Conservation (phyloP, 2,797 vertebrate genomes). For the Amblyopsis hoosieri region DNA sequence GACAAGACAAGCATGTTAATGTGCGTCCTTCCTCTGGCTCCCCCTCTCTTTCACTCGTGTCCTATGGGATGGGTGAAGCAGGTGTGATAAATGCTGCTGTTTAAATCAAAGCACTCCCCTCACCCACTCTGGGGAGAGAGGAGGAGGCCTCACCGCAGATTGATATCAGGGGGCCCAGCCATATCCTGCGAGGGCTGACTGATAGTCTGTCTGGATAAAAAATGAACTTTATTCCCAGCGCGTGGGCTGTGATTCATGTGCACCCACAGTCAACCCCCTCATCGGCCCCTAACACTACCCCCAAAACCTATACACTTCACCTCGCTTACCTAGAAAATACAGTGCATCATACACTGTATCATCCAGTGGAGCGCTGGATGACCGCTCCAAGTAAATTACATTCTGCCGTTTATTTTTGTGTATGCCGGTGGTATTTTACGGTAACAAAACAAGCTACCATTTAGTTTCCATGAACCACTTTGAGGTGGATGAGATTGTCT, state of each 20-base stretch:
- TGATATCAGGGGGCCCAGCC: constrained; percentile 73
- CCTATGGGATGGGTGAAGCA: constrained; percentile 63
- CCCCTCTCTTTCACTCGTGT: constrained; percentile 38
- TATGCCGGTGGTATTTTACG: constrained; percentile 18
- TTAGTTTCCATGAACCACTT: constrained; percentile 27
- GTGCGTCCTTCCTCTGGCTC: constrained; percentile 12
- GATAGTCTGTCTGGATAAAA: constrained; percentile 82
- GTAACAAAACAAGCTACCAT: constrained; percentile 23
- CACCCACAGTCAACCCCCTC: constrained; percentile 4
- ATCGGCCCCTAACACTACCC: not conserved
- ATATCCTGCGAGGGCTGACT: constrained; percentile 70
- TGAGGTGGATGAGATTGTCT: constrained; percentile 22
- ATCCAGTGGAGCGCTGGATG: constrained; percentile 27
- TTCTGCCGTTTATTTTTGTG: constrained; percentile 21
- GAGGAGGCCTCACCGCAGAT: constrained; percentile 72
- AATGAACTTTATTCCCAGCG: constrained; percentile 77
- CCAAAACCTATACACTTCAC: constrained; percentile 37
- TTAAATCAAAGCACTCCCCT: constrained; percentile 73
- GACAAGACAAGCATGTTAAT: constrained; percentile 55
- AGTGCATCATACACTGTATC: constrained; percentile 13
- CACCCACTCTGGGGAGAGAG: constrained; percentile 65
- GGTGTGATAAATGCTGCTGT: constrained; percentile 77
- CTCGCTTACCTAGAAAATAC: constrained; percentile 33
- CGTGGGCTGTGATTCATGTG: constrained; percentile 74
- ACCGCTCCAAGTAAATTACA: constrained; percentile 39